Evolutionary conservation across 2,888 invertebrate genomes (phyloP).

Genomic region (Mythimna albipuncta): DNA sequence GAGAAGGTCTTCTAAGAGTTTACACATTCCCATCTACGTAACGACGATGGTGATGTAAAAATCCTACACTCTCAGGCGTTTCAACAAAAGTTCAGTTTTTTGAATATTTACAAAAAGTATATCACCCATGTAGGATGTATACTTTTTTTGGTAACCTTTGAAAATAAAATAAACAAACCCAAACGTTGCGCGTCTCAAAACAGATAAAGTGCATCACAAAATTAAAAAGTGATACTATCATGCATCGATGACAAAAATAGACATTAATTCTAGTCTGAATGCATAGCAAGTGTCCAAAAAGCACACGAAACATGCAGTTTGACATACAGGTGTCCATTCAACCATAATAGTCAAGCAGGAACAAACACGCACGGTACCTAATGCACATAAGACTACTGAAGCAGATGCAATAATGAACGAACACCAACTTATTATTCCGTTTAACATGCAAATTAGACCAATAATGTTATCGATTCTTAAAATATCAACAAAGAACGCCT

Average conservation of each 20-base stretch:
- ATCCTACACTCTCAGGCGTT: too few species aligned
- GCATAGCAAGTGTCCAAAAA: constrained; percentile 30
- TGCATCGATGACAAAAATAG: constrained; percentile 13
- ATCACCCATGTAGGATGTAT: too few species aligned
- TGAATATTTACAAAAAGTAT: too few species aligned
- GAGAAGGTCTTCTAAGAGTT: too few species aligned
- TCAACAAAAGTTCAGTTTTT: too few species aligned
- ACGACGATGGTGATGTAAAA: too few species aligned
- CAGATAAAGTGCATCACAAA: background rate
- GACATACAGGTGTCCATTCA: constrained; percentile 51
- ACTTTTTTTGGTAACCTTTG: too few species aligned
- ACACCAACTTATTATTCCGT: constrained; percentile 52
- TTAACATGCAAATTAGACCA: constrained; percentile 75
- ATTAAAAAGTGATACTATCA: constrained; percentile 1
- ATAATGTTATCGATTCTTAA: constrained; percentile 72
- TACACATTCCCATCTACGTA: too few species aligned
- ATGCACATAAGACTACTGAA: constrained; percentile 15
- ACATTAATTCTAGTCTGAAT: constrained; percentile 30
- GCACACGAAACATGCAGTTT: constrained; percentile 29
- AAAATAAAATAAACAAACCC: too few species aligned
- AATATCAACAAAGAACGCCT: constrained; percentile 76
- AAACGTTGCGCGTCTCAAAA: too few species aligned
- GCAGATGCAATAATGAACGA: constrained; percentile 58
- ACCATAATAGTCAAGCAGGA: constrained; percentile 25
- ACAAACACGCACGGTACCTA: constrained; percentile 34